Conservation (phyloP, 2,888 invertebrate genomes). For the Torymus aiolomorphi region DNA sequence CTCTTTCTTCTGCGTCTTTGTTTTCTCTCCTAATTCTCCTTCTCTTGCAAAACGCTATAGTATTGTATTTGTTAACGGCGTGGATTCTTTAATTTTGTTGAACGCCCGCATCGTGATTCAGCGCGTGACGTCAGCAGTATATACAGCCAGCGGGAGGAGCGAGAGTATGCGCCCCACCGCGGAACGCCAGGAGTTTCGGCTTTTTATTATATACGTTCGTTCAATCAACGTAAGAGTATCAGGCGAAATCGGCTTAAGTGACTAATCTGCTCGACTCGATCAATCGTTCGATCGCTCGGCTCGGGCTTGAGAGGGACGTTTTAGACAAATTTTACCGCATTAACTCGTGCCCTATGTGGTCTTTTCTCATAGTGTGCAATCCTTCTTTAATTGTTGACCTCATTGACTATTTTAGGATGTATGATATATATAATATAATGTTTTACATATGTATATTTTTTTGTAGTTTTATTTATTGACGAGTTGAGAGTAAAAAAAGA, state of each 20-base stretch:
- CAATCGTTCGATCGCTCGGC: slow-evolving; percentile 46
- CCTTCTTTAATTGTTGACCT: slow-evolving; percentile 34
- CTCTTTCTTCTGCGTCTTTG: slow-evolving; percentile 47
- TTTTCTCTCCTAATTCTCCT: slow-evolving; percentile 5
- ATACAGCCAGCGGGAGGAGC: no score
- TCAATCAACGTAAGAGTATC: slow-evolving; percentile 47
- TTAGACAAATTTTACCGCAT: slow-evolving; percentile 21
- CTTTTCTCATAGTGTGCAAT: slow-evolving; percentile 35
- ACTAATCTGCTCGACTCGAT: slow-evolving; percentile 51
- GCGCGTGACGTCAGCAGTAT: slow-evolving; percentile 32
- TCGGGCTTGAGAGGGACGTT: slow-evolving; percentile 3
- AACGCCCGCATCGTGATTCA: slow-evolving; percentile 56
- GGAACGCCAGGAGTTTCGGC: slow-evolving; percentile 49
- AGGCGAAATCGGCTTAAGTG: slow-evolving; percentile 52
- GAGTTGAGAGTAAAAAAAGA: neutral
- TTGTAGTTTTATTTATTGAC: slow-evolving; percentile 45
- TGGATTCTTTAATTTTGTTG: slow-evolving; percentile 73
- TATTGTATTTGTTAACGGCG: slow-evolving; percentile 70
- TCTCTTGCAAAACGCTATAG: slow-evolving; percentile 48
- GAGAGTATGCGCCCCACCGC: neutral
- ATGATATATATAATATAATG: slow-evolving; percentile 9
- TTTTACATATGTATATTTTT: slow-evolving; percentile 6
- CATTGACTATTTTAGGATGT: slow-evolving; percentile 22
- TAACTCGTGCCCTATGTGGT: slow-evolving; percentile 10
- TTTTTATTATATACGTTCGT: slow-evolving; percentile 41